A percentile compares a stretch with the other conserved stretches of the same genome.
These are phyloP conservation scores for Genyomyrus donnyi DNA, from an alignment of 2,113 vertebrate genomes.

Conservation along the genomic window DNA sequence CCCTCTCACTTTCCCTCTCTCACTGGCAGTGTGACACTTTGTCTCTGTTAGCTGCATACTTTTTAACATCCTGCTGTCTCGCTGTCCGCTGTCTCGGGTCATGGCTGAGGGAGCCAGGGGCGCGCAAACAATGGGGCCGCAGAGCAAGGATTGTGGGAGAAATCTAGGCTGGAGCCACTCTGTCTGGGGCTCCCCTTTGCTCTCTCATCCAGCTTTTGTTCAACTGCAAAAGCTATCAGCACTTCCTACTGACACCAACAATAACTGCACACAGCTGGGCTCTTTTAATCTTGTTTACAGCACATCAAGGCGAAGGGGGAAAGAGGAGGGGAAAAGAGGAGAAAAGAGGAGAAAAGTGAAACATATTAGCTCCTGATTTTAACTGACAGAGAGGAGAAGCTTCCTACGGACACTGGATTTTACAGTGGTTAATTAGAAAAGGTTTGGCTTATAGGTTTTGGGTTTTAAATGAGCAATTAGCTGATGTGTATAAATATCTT, in stretches of 20 bases:
- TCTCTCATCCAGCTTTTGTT: constrained; percentile 43
- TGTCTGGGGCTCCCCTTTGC: constrained; percentile 40
- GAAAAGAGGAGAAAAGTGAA: constrained; percentile 30
- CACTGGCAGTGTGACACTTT: constrained; percentile 23
- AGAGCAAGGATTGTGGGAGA: constrained; percentile 48
- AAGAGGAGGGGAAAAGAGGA: neutral
- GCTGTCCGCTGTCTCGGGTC: constrained; percentile 33
- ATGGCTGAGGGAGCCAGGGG: constrained; percentile 30
- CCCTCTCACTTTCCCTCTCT: constrained; percentile 11
- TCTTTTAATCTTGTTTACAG: constrained; percentile 48
- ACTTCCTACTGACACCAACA: constrained; percentile 47
- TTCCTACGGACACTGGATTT: neutral
- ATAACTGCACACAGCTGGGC: constrained; percentile 48
- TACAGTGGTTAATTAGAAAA: constrained; percentile 26
- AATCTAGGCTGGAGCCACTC: constrained; percentile 42
- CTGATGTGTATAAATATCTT: constrained; percentile 15
- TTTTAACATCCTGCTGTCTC: constrained; percentile 32
- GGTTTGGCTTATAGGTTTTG: constrained; percentile 15
- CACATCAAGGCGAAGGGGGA: constrained; percentile 37
- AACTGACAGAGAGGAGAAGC: constrained; percentile 26
- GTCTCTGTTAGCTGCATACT: constrained; percentile 19
- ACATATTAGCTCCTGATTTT: constrained; percentile 41
- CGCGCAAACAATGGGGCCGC: constrained; percentile 39
- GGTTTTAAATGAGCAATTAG: constrained; percentile 26
- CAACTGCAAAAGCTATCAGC: constrained; percentile 45